Conservation (phyloP, 2,797 vertebrate species). For the Ataeniobius toweri region DNA sequence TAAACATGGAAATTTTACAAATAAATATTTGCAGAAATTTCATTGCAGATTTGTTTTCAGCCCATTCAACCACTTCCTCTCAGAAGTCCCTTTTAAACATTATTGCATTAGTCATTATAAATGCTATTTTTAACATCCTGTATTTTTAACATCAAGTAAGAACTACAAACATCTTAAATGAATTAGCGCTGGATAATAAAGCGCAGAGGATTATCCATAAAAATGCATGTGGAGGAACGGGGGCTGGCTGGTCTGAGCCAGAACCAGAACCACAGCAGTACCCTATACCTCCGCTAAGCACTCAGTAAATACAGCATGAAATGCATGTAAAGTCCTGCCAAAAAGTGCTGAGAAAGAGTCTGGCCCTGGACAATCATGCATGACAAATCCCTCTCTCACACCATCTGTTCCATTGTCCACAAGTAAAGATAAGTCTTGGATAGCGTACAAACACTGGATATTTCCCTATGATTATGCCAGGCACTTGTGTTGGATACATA, state of each 20-base stretch:
- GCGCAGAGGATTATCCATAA: slow-evolving; percentile 36
- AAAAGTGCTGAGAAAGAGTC: slow-evolving; percentile 72
- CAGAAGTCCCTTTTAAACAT: neutral
- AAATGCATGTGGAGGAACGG: slow-evolving; percentile 25
- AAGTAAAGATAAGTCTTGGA: slow-evolving; percentile 74
- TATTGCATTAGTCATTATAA: slow-evolving; percentile 13
- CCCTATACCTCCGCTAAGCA: slow-evolving; percentile 57
- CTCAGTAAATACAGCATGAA: slow-evolving; percentile 68
- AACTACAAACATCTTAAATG: slow-evolving; percentile 20
- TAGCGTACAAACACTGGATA: slow-evolving; percentile 58
- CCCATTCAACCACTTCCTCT: neutral
- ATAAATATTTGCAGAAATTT: too few relatives aligned
- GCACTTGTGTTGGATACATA: slow-evolving; percentile 47
- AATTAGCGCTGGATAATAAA: slow-evolving; percentile 31
- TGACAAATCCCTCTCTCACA: slow-evolving; percentile 77
- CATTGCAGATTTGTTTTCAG: too few relatives aligned
- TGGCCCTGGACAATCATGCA: slow-evolving; percentile 68
- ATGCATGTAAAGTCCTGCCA: slow-evolving; percentile 69
- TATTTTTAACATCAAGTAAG: too few relatives aligned
- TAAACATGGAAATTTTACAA: too few relatives aligned
- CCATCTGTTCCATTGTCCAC: slow-evolving; percentile 77
- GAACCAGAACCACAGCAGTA: slow-evolving; percentile 36
- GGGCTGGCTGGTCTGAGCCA: slow-evolving; percentile 34
- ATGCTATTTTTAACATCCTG: slow-evolving; percentile 16
- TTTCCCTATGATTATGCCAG: slow-evolving; percentile 56